Conservation (phyloP, 2,888 invertebrate species). For the Caenorhabditis virilis region DNA sequence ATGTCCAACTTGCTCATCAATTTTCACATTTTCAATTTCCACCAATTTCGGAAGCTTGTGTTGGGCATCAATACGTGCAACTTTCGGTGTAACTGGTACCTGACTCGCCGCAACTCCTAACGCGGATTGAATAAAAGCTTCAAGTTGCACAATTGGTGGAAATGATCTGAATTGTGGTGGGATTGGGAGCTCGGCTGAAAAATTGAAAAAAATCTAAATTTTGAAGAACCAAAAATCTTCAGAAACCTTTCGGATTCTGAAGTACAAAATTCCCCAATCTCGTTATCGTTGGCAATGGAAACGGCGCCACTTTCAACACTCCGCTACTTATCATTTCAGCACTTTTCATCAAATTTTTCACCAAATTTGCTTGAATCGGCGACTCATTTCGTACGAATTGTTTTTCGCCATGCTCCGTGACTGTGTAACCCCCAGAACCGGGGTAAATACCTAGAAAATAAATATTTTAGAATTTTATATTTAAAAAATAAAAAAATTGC, state of each 20-base stretch:
- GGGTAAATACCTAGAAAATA: constrained; percentile 11
- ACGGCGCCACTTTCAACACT: constrained; percentile 25
- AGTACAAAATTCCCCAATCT: constrained; percentile 24
- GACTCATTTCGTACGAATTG: constrained; percentile 9
- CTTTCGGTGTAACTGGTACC: neutral
- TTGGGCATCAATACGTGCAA: too few relatives aligned
- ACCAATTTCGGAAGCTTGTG: neutral
- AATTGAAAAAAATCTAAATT: too few relatives aligned
- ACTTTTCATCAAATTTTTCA: constrained; percentile 28
- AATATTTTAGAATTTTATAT: too few relatives aligned
- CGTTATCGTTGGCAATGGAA: constrained; percentile 31
- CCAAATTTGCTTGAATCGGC: constrained; percentile 14
- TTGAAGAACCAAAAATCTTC: too few relatives aligned
- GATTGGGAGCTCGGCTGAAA: constrained; percentile 23
- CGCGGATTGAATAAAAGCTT: constrained; percentile 17
- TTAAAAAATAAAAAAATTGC: constrained; percentile 5
- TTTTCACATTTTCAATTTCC: constrained; percentile 4
- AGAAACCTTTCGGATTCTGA: constrained; percentile 13
- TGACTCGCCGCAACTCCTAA: constrained; percentile 3
- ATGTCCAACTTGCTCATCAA: neutral
- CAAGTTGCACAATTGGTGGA: constrained; percentile 17
- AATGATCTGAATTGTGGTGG: constrained; percentile 20
- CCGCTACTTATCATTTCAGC: constrained; percentile 38
- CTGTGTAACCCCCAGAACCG: constrained; percentile 54
- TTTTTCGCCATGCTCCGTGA: constrained; percentile 38